Percentiles rank a stretch among this genome's conserved stretches.
Evolutionary conservation across 2,113 vertebrate genomes (phyloP).

Genomic region (Crotalus helleri): DNA sequence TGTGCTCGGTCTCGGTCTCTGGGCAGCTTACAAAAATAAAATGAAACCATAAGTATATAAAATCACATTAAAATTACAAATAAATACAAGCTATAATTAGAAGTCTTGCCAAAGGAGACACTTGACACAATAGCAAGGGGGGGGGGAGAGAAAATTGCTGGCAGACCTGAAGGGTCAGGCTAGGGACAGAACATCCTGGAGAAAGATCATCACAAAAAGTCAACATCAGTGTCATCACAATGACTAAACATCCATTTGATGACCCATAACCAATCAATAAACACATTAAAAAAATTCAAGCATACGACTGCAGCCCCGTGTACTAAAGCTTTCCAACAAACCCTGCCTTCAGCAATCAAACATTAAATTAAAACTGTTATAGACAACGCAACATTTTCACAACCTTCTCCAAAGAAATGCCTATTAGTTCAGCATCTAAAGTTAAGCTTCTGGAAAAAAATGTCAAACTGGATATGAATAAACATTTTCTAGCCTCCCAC

Average conservation of each 20-base stretch:
- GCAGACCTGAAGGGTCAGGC: background rate
- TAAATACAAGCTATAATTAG: background rate
- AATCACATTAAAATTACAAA: background rate
- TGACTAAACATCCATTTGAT: background rate
- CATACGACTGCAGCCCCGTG: background rate
- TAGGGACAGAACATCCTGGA: background rate
- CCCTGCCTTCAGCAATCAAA: background rate
- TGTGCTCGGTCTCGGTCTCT: background rate
- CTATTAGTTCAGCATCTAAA: background rate
- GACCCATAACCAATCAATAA: background rate
- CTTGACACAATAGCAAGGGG: background rate
- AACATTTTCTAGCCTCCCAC: background rate
- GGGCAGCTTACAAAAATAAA: no score
- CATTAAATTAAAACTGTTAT: background rate
- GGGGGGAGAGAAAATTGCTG: background rate
- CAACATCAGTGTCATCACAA: background rate
- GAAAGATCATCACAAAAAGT: background rate
- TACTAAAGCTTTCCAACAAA: background rate
- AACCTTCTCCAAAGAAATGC: background rate
- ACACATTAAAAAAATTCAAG: background rate
- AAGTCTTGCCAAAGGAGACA: background rate
- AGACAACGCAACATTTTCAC: background rate
- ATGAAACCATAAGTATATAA: background rate
- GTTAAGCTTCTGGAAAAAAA: background rate
- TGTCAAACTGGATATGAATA: background rate